Base-by-base conservation (phyloP, 2,113 vertebrate genomes). In the Channa maculata region DNA sequence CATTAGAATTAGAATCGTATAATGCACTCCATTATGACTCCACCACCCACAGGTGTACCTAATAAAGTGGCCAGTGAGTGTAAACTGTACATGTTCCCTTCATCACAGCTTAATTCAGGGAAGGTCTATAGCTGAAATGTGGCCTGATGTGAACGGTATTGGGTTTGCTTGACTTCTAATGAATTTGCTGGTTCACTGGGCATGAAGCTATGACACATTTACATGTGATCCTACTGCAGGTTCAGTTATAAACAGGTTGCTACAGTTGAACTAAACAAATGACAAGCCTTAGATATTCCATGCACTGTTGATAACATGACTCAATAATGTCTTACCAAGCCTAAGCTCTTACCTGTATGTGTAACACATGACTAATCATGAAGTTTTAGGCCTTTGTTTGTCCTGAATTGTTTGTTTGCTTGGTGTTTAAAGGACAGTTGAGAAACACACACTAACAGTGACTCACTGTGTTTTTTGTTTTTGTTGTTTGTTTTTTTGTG, bases 321-420 rank as follows among this genome's bases (percentile, higher is more conserved):
- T 88, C 80, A 91, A 69, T 72, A 49, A 52, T 73, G 50, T 76
- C 51, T 72, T 13, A 51, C 50, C 15, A 54, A 80, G 15, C 61
- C 41, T 15, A 60, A 68, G 79, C 55, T 24, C 48, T 82, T 65
- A 69, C 60, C 71, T 71, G 46, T 54, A 24, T 24, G n/a, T 59
- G 43, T 67, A 53, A 15, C 33, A 41, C 41, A 50, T 82, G 65
- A 84, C 38, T 81, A 87, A 88, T 76, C 45, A 24, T 5, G 65
- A 65, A 88, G 75, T 71, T 44, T 39, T 13, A 11, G 9, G 24
- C 38, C 50, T 79, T 77, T 86, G 55, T 73, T 66, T 41, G 13
- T 69, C 33, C 8, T 52, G 52, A 11, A 14, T 72, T 80, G 55
- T 71, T 87, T 53, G 65, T 53, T 59, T 71, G 68, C 54, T 51